Evolutionary conservation across 2,797 vertebrate genomes (phyloP), one percentile per base, ranked within the genome.

Genomic region (Sebastes oblongus): DNA sequence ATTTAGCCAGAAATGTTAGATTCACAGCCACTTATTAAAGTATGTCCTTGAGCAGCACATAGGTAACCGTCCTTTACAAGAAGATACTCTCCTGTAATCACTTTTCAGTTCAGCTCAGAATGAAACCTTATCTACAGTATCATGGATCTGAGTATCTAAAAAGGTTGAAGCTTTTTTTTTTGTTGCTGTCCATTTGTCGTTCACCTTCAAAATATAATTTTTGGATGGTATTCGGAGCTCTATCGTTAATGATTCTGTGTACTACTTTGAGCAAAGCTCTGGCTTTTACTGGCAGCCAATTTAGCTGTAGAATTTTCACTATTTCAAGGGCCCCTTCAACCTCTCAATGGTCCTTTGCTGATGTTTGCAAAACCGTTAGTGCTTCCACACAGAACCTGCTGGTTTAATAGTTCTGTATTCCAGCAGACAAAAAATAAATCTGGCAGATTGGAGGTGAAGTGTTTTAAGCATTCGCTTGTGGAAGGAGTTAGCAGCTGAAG

Each of bases 351-450:
- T 30, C 58, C 72, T 88, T 74, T 85, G 61, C 71, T 77, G 71
- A 88, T 84, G 85, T 91, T 91, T 86, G 76, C 81, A 77, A 87
- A 91, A 77, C 84, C 83, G 86, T 85, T 80, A 89, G 69, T 69
- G 75, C 84, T 79, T 88, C 76, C 52, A 58, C 54, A 81, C 72
- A 65, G 71, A 89, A 87, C 75, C 83, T 83, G 77, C 65, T 72
- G 60, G 60, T 79, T 88, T 80, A 80, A 70, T 81, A 81, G 74
- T 75, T 74, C 62, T 73, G 75, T 59, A 39, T 61, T 87, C 66
- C 24, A 87, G 65, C 42, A 77, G 72, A 81, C 77, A 85, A 62
- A 50, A 84, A 80, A 86, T 81, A 88, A 32, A 83, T 68, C 56
- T 69, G 34, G n/a, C 56, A 71, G 58, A 79, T 75, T 82, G 66